phyloP scores from a whole-genome alignment of 2,113 vertebrate species.

The Anhinga rufa region DNA sequence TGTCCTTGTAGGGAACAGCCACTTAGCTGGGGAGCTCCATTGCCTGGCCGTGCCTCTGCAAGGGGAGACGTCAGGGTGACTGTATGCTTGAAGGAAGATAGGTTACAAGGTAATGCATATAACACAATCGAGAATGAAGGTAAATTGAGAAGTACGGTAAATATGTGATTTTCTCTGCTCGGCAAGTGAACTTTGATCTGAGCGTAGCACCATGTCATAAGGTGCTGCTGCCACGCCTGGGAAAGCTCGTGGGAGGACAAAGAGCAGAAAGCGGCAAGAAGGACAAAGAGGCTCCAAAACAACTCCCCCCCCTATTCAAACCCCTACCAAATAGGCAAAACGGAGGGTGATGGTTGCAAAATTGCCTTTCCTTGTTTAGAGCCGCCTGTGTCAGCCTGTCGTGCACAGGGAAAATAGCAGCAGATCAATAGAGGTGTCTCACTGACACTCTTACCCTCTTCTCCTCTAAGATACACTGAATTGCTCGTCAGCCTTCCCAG shows the following conservation, averaged over 20 bases:
- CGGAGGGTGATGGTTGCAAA: neutral
- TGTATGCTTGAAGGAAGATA: neutral
- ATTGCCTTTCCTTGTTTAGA: neutral
- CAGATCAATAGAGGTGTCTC: slow-evolving; percentile 38
- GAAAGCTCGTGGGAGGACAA: neutral
- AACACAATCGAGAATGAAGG: neutral
- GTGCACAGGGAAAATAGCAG: neutral
- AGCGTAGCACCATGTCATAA: neutral
- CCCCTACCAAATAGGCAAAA: neutral
- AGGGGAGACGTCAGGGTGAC: neutral
- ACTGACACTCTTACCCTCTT: neutral
- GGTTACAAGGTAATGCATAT: neutral
- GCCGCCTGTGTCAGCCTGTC: neutral
- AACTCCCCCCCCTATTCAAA: neutral
- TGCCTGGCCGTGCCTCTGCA: neutral
- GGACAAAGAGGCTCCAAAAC: neutral
- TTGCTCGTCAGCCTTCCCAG: neutral
- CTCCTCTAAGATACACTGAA: neutral
- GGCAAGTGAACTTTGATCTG: slow-evolving; percentile 41
- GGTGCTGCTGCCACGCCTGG: neutral
- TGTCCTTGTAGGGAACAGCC: neutral
- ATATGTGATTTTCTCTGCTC: slow-evolving; percentile 25
- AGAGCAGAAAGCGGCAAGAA: neutral
- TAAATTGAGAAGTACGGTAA: slow-evolving; percentile 27
- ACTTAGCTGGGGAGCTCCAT: neutral